Evolutionary conservation across 2,888 invertebrate species (phyloP), one percentile per base, ranked within the genome.

Genomic region (Autographa gamma): DNA sequence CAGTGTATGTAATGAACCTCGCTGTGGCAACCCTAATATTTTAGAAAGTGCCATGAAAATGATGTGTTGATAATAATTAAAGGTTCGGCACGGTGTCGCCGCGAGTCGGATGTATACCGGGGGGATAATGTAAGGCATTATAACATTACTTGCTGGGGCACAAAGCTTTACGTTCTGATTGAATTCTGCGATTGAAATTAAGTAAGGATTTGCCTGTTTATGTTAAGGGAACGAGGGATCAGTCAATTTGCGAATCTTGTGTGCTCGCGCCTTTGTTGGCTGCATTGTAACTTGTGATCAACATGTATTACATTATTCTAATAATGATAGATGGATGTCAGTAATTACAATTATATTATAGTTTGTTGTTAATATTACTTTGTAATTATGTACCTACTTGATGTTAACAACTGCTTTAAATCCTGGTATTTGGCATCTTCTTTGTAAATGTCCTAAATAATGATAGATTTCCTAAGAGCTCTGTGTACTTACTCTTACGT

Each of bases 61-160:
- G 91, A 95, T 93, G 95, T 95, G 95, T 95, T 95, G 95, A 95
- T 95, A 94, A 95, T 95, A 95, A 95, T 96, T 94, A 95, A 95
- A 95, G 96, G 95, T 94, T 95, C 86, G 88, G 91, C 89, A 89
- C 87, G 86, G 90, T 92, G 93, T 93, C 92, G 92, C 89, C 90
- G 87, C 88, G 89, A 85, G 74, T 91, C 88, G 88, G 88, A 87
- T 90, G 90, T 88, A 86, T 88, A 87, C 88, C 88, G 88, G 90
- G 91, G 92, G 93, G 93, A 93, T 94, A 92, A 94, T 93, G 92
- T 91, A 90, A 91, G 91, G 93, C 92, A 94, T 95, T 95, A 95
- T 94, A 93, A 95, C 93, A 94, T 95, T 94, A 95, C 91, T 90
- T 90, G 89, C 89, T 85, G 91, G 92, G 93, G 93, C 88, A 93